Base-by-base conservation (phyloP, 1,140 invertebrate species). In the Halictus rubicundus region DNA sequence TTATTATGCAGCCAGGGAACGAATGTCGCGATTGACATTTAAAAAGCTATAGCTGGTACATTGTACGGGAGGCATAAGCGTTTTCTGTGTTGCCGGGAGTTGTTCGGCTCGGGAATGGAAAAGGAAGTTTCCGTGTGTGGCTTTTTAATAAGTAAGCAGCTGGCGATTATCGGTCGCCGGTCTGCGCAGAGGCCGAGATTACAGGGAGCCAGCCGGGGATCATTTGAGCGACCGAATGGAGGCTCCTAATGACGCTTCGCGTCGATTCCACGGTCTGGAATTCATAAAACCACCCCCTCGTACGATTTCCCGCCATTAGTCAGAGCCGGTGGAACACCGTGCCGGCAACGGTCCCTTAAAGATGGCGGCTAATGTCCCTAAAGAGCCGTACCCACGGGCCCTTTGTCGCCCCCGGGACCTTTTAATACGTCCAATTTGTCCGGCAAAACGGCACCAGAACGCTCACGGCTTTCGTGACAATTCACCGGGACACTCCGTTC, bases 401-500 rank as follows among this genome's bases (percentile, higher is more conserved):
- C 74, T 84, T 69, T 84, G 78, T 81, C 54, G 59, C 37, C 78
- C 52, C 64, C 27, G 64, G 49, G 80, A 68, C 66, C 23, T 46
- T 52, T 74, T 39, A 54, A 66, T 54, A 49, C 78, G 82, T 25
- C 63, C 78, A 72, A 85, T 81, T 84, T 80, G 82, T 42, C 52
- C 57, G 32, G 57, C 80, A 83, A 80, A 57, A 57, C 21, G 54
- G 54, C 19, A 57, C 21, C 54, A 57, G 54, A n/a, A 57, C 54
- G 21, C 19, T 57, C 19, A n/a, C 54, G 19, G 6, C 32, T 57
- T 57, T 57, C 54, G n/a, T n/a, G 54, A 85, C 66, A 72, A 46
- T 32, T 2, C 64, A 42, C n/a, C 46, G 12, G n/a, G 71, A 57
- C 57, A 69, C 72, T 81, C 65, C 23, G 42, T 32, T 25, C 6